Evolutionary conservation across 2,888 invertebrate genomes (phyloP), one percentile per base, ranked within the genome.

Genomic region (Nasonia oneida): DNA sequence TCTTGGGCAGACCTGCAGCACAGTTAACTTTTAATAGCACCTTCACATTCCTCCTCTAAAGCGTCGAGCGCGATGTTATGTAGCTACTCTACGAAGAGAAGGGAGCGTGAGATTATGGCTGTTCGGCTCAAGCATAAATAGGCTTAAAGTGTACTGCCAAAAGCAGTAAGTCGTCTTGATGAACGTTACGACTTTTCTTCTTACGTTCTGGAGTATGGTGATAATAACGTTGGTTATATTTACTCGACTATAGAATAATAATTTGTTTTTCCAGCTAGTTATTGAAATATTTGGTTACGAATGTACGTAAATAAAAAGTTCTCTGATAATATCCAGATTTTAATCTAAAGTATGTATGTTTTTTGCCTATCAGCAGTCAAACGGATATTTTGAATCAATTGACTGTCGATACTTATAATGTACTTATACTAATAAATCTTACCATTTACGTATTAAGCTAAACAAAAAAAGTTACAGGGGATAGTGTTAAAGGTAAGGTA

Each of bases 11-110:
- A 4, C 18, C 29, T 29, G 29, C 15, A 18, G 18, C 37, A 33
- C 23, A 47, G 74, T 14, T 15, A 74, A 74, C 74, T 74, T 74
- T 74, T 74, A 74, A 74, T 74, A 74, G 74, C 12, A n/a, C 74
- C 50, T 42, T 42, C 42, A 10, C 39, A 12, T 50, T 15, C 47
- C 39, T 14, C 29, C 33, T 18, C 10, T 53, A 14, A 18, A 53
- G 53, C 53, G 53, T 1, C 18, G 18, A 53, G 14, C 53, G 1
- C 53, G 53, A 18, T 53, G 53, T 53, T 42, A 42, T 42, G 10
- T 42, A 42, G 0, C 42, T 42, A 53, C 53, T 53, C 4, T 53
- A 18, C 53, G 18, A 18, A 53, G 53, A 18, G 53, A 53, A 53
- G 53, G 18, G 53, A 53, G 53, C 14, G 53, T 14, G 47, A 74